phyloP scores from a whole-genome alignment of 1,140 invertebrate genomes.

The Bombus fervidus region DNA sequence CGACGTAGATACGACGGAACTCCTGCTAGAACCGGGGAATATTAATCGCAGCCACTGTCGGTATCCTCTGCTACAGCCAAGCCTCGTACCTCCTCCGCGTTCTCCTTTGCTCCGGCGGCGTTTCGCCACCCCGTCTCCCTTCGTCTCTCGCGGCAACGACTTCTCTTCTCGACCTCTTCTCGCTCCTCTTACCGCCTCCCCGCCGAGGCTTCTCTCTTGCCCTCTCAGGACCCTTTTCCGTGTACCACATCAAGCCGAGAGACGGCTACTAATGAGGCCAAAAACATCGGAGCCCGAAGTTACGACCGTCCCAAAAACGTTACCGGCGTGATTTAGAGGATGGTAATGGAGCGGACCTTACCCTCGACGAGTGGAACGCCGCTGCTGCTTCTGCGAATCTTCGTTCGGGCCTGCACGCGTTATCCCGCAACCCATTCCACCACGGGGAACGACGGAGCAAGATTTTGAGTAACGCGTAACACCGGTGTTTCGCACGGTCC shows the following conservation, averaged over 20 bases:
- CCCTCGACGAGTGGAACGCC: conserved; percentile 52
- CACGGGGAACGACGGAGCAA: background rate
- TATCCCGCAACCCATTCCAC: background rate
- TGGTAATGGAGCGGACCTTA: conserved; percentile 77
- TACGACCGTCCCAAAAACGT: conserved; percentile 80
- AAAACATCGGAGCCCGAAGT: conserved; percentile 76
- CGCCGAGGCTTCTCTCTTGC: conserved; percentile 55
- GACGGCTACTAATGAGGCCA: conserved; percentile 80
- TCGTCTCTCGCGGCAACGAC: background rate
- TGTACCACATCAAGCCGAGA: conserved; percentile 70
- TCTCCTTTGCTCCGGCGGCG: conserved; percentile 19
- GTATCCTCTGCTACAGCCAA: conserved; percentile 53
- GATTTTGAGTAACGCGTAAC: conserved; percentile 10
- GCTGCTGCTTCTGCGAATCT: background rate
- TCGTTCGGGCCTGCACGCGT: background rate
- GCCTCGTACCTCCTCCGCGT: background rate
- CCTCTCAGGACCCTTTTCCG: conserved; percentile 63
- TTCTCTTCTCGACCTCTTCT: conserved; percentile 47
- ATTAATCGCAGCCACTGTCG: conserved; percentile 80
- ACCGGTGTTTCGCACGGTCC: background rate
- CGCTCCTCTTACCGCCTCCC: conserved; percentile 13
- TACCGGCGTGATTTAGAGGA: conserved; percentile 78
- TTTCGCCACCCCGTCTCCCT: background rate
- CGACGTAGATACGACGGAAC: conserved; percentile 54
- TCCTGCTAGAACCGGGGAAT: conserved; percentile 73